Conservation (phyloP, 1,140 invertebrate genomes). For the Epicauta chinensis region DNA sequence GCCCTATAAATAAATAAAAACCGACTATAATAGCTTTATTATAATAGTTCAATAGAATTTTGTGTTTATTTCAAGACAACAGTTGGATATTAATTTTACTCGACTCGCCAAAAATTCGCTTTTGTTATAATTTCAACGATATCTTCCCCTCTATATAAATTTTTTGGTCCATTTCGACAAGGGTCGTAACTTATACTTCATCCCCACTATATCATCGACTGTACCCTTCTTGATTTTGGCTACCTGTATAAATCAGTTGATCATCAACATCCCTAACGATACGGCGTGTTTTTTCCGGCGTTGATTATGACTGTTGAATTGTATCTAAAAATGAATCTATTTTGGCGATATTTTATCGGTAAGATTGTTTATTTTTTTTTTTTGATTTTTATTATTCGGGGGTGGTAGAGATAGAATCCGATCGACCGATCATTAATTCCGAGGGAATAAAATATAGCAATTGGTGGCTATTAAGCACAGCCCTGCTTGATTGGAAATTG, state of each 20-base stretch:
- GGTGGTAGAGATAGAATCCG: too few relatives aligned
- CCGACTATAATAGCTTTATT: too few relatives aligned
- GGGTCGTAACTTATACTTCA: constrained; percentile 20
- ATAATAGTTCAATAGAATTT: too few relatives aligned
- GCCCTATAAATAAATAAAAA: too few relatives aligned
- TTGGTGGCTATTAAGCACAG: constrained; percentile 22
- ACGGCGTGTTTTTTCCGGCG: background rate
- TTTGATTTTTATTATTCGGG: too few relatives aligned
- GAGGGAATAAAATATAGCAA: constrained; percentile 12
- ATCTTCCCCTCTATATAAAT: constrained; percentile 9
- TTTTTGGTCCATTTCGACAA: constrained; percentile 20
- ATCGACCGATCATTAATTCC: too few relatives aligned
- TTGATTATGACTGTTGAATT: constrained; percentile 14
- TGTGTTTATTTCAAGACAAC: too few relatives aligned
- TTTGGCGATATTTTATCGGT: constrained; percentile 22
- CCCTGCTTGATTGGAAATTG: constrained; percentile 33
- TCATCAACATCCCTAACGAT: constrained; percentile 21
- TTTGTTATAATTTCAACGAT: constrained; percentile 1
- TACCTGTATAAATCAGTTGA: constrained; percentile 29
- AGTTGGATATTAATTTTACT: constrained; percentile 22
- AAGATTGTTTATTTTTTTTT: constrained; percentile 1
- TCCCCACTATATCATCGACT: constrained; percentile 12
- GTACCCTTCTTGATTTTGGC: constrained; percentile 22
- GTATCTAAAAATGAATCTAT: constrained; percentile 19
- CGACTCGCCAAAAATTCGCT: constrained; percentile 16